Conservation (phyloP, 2,888 invertebrate species). For the Ophraella communa region DNA sequence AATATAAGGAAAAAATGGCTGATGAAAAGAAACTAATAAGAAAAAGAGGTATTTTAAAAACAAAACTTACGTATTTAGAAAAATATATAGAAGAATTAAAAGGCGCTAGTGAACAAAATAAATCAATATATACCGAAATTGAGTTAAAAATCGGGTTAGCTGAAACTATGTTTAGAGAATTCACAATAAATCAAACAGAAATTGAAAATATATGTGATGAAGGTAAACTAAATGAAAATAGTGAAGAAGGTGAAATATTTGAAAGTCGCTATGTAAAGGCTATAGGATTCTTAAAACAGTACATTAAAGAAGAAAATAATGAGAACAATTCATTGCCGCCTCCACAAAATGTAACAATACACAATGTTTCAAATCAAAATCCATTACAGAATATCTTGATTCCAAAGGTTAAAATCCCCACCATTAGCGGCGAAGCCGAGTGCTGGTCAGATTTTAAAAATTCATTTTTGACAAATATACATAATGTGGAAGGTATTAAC, state of each 20-base stretch:
- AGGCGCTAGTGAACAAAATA: neutral
- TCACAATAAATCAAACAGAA: neutral
- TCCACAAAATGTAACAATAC: neutral
- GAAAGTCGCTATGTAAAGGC: too few relatives aligned
- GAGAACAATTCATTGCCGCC: too few relatives aligned
- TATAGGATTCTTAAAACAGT: too few relatives aligned
- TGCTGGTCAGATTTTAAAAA: neutral
- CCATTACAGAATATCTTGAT: neutral
- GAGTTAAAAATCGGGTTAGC: neutral
- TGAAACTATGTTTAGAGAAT: neutral
- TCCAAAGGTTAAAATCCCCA: constrained; percentile 1
- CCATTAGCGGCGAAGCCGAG: neutral
- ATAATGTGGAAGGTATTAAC: neutral
- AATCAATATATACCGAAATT: neutral
- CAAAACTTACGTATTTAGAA: neutral
- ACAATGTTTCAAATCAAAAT: neutral
- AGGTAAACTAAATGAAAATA: too few relatives aligned
- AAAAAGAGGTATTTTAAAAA: neutral
- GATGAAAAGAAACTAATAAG: neutral
- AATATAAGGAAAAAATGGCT: too few relatives aligned
- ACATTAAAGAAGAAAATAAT: too few relatives aligned
- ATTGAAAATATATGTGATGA: neutral
- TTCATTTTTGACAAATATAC: neutral
- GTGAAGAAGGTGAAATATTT: too few relatives aligned
- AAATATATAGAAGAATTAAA: neutral